Evolutionary conservation across 2,113 vertebrate genomes (phyloP), one percentile per base, ranked within the genome.

Genomic region (Arvicanthis niloticus): DNA sequence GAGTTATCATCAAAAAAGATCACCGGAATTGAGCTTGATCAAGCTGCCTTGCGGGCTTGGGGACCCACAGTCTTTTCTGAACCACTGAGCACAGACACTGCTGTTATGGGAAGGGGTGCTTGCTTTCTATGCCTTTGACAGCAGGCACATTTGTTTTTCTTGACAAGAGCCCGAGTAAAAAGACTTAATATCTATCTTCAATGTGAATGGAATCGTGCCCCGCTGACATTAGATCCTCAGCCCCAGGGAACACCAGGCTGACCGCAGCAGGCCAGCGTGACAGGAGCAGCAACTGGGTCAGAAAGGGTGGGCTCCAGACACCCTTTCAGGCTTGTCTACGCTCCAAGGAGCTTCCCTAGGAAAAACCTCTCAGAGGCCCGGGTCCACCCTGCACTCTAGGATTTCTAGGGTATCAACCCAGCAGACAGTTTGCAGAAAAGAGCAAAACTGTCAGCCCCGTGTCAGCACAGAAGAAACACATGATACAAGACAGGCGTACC

Each of bases 191-290:
- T 97, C 98, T 97, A 97, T 98, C 97, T 80, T 98, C 98, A 72
- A 98, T 34, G 97, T 97, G 98, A 98, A 98, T 96, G 76, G 97
- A 98, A 98, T 98, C 89, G 17, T 98, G 94, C 75, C 98, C 98
- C 97, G 68, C 97, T 98, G 98, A 98, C 99, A 99, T 98, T 97
- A 98, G 98, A 99, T 98, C 98, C 97, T 93, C 96, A 94, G 98
- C 98, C 98, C 93, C 97, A 45, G 98, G 98, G 98, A 98, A 97
- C 97, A 96, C 97, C 87, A 93, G 72, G 96, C 97, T 96, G 97
- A 97, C 98, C 95, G 98, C 97, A 98, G 99, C 98, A 99, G 98
- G 91, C 96, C 21, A 88, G 98, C 56, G 93, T 97, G 97, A 98
- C 98, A 34, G 94, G 98, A 98, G 98, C 98, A 99, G 99, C 98